Evolutionary conservation across 2,888 invertebrate species (phyloP).

Genomic region (Conus canariensis): DNA sequence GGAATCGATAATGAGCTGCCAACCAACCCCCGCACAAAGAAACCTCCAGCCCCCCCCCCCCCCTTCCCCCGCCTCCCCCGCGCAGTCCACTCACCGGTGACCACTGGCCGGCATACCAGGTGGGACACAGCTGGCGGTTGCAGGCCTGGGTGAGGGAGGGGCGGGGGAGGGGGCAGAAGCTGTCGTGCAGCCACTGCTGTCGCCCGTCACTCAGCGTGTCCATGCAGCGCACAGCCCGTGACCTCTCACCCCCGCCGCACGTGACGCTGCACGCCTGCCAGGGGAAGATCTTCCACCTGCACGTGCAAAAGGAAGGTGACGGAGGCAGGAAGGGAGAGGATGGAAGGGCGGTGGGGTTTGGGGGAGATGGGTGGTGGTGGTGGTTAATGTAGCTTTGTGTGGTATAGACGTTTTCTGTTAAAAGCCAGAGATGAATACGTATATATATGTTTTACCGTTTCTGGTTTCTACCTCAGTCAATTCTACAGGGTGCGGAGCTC

Average conservation of each 20-base stretch:
- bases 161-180: conserved; percentile 87
- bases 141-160: conserved; percentile 91
- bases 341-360: background rate
- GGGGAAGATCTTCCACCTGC: conserved; percentile 92
- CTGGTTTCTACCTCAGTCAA: too few species aligned
- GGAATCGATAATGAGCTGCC: too few species aligned
- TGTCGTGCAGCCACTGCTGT: conserved; percentile 83
- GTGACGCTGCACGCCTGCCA: conserved; percentile 93
- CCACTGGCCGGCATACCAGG: conserved; percentile 83
- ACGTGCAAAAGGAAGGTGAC: background rate
- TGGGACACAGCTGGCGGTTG: conserved; percentile 91
- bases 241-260: conserved; percentile 91
- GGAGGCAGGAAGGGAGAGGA: background rate
- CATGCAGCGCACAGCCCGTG: conserved; percentile 90
- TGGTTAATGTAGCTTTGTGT: too few species aligned
- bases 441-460: too few species aligned
- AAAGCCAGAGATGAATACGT: background rate
- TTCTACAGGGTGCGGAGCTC: too few species aligned
- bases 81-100: conserved; percentile 67
- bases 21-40: background rate
- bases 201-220: conserved; percentile 93
- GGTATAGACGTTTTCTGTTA: background rate
- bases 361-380: background rate
- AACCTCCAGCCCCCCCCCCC: background rate
- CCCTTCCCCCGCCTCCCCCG: too few species aligned